Evolutionary conservation across 2,797 vertebrate species (phyloP).

Genomic region (Enteromius unitaeniatus): DNA sequence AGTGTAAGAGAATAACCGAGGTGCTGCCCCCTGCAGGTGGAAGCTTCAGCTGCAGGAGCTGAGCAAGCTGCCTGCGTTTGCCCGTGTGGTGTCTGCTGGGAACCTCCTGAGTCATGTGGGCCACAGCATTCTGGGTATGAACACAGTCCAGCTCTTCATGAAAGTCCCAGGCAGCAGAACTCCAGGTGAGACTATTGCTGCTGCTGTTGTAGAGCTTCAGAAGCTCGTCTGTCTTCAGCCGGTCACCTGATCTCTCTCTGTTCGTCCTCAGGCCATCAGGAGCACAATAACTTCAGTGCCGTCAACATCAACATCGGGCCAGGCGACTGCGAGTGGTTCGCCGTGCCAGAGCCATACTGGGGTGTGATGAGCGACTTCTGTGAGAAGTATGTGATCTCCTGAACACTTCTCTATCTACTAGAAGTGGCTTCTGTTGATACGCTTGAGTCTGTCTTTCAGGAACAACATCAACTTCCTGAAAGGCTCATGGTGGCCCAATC

Average conservation of each 20-base stretch:
- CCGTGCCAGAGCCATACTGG: constrained; percentile 97
- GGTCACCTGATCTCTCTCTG: neutral
- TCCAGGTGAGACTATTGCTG: constrained; percentile 78
- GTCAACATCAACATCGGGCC: constrained; percentile 99
- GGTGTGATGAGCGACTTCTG: constrained; percentile 95
- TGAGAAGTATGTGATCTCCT: constrained; percentile 86
- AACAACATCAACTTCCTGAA: constrained; percentile 98
- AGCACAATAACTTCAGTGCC: constrained; percentile 99
- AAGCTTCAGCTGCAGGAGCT: constrained; percentile 97
- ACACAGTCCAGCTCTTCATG: constrained; percentile 99
- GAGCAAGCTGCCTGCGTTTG: constrained; percentile 97
- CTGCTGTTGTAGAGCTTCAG: neutral
- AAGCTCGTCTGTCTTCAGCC: neutral
- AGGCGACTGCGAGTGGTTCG: constrained; percentile 99
- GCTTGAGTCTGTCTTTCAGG: constrained; percentile 69
- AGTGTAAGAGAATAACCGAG: neutral
- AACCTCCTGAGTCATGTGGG: constrained; percentile 98
- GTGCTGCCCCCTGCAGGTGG: constrained; percentile 81
- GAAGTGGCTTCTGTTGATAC: neutral
- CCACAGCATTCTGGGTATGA: constrained; percentile 97
- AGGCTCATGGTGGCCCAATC: constrained; percentile 99
- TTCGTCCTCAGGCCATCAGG: constrained; percentile 89
- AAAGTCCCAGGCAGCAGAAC: constrained; percentile 98
- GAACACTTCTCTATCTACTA: neutral
- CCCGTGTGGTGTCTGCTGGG: constrained; percentile 94